Conservation (phyloP, 2,888 invertebrate genomes). For the Acrobasis repandana region DNA sequence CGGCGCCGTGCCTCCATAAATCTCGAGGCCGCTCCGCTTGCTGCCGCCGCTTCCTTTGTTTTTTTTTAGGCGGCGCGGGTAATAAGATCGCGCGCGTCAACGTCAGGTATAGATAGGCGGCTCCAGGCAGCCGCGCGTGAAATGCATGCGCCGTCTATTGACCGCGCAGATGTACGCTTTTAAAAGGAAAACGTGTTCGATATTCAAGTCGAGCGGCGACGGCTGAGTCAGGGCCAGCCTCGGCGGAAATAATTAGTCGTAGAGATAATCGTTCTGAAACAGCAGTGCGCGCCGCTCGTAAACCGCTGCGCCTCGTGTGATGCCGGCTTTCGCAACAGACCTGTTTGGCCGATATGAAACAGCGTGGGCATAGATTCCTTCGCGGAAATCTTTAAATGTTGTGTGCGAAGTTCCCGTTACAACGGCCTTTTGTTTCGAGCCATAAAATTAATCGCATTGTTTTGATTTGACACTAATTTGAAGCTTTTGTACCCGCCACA, state of each 20-base stretch:
- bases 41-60: slow-evolving; percentile 65
- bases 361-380: slow-evolving; percentile 20
- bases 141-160: slow-evolving; percentile 52
- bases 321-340: slow-evolving; percentile 28
- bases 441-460: slow-evolving; percentile 13
- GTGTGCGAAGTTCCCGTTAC: slow-evolving; percentile 17
- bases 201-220: slow-evolving; percentile 24
- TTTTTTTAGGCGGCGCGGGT: slow-evolving; percentile 60
- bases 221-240: slow-evolving; percentile 39
- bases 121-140: slow-evolving; percentile 43
- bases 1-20: slow-evolving; percentile 75
- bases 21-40: slow-evolving; percentile 32
- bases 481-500: background rate
- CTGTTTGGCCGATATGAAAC: slow-evolving; percentile 19
- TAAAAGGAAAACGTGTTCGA: slow-evolving; percentile 35
- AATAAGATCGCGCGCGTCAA: slow-evolving; percentile 77
- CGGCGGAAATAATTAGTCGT: slow-evolving; percentile 63
- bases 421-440: slow-evolving; percentile 17
- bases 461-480: background rate
- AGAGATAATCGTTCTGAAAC: slow-evolving; percentile 59
- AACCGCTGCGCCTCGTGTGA: slow-evolving; percentile 24
- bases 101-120: slow-evolving; percentile 68
- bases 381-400: slow-evolving; percentile 19
- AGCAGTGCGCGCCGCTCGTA: slow-evolving; percentile 36
- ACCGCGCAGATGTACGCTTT: slow-evolving; percentile 56